Base-by-base conservation (phyloP, 2,888 invertebrate genomes). In the Ichneumon xanthorius region DNA sequence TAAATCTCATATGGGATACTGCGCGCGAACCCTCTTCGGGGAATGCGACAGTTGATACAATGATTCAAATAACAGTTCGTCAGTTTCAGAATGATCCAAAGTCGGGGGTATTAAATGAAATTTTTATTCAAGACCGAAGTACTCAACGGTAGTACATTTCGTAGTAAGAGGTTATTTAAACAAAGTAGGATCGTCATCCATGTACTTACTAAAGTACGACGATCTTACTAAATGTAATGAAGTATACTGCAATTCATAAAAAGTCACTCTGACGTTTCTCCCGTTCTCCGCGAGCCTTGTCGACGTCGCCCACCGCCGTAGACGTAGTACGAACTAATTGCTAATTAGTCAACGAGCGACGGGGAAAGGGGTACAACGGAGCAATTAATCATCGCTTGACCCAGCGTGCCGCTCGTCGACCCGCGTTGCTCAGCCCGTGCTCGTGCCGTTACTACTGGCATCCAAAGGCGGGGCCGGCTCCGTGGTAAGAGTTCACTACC, bases 371-470 rank as follows among this genome's bases (percentile, higher is more conserved):
- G 33, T 72, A 22, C 48, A 87, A 87, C 87, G 81, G 89, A 82
- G 88, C 88, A 89, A 92, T 92, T 92, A 92, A 92, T 92, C 91
- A 91, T 90, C 87, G 87, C 89, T 90, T 91, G 90, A 89, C 87
- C 88, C 88, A 80, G 86, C 50, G 82, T 80, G 72, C 80, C 19
- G 76, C 50, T 70, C 45, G 68, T 77, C 82, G 67, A 77, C 63
- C 55, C 45, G 37, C 45, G 37, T 26, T n/a, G 45, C 48, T 37
- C 61, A 33, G 73, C 70, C 79, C 53, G 73, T 86, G 75, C 63
- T 78, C 76, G 70, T 79, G 75, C 75, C 75, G 77, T 85, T 75
- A 79, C 81, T 77, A 63, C 58, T 37, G 75, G 75, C 75, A 85
- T 85, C 82, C 71, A 82, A 79, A 79, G 75, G 73, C 26, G 50